These are phyloP conservation scores for Halictus quadricinctus DNA, from an alignment of 2,888 invertebrate species.

Conservation along the genomic window DNA sequence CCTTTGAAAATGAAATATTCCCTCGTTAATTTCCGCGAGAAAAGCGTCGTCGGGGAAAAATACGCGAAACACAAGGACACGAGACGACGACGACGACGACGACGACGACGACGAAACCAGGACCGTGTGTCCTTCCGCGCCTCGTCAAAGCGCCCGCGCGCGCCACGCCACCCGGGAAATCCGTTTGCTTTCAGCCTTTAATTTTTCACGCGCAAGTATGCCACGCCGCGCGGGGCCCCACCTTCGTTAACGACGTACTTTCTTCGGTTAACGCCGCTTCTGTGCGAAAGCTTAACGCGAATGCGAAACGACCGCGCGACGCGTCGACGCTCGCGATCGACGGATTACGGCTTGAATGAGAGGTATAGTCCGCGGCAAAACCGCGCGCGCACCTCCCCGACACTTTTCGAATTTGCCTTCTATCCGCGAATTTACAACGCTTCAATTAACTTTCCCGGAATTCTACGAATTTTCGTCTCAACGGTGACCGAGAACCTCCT, in stretches of 20 bases:
- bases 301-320: not conserved
- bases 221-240: conserved; percentile 14
- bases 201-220: conserved; percentile 64
- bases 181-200: conserved; percentile 64
- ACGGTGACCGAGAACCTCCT: no score
- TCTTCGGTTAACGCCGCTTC: conserved; percentile 33
- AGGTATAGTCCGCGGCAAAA: not conserved
- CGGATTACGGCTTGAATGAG: not conserved
- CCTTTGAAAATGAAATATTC: conserved; percentile 70
- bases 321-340: not conserved
- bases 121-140: conserved; percentile 47
- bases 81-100: not conserved
- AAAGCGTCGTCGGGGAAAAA: conserved; percentile 65
- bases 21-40: conserved; percentile 69
- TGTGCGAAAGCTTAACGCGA: not conserved
- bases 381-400: not conserved
- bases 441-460: no score
- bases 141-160: conserved; percentile 61
- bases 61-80: conserved; percentile 62
- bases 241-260: conserved; percentile 61
- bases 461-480: no score
- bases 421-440: no score
- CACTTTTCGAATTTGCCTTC: not conserved
- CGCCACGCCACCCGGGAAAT: conserved; percentile 49
- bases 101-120: not conserved